Base-by-base conservation (phyloP, 2,888 invertebrate genomes). In the Pediacus dermestoides region DNA sequence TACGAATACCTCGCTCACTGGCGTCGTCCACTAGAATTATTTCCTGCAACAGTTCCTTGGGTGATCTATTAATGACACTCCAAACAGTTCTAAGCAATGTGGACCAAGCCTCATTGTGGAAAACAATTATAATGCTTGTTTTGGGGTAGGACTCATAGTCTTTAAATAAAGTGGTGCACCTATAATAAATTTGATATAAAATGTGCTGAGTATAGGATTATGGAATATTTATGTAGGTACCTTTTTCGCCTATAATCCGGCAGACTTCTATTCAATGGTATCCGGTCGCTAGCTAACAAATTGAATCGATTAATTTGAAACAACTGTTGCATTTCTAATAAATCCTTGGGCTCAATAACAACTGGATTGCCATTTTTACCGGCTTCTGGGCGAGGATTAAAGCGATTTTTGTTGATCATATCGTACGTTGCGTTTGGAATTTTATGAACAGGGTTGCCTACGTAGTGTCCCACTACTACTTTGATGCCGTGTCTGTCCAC, bases 41-140 rank as follows among this genome's bases (percentile, higher is more conserved):
- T 71, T 93, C 92, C 53, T 80, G 73, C 7, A 99, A 68, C 25
- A 95, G 70, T 41, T 76, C 63, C 8, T 68, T 66, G 0, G 95
- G 94, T 1, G 96, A 92, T 50, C 95, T 76, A 62, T 86, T 81
- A 40, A 97, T 85, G 25, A 93, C 92, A 57, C 94, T 95, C 76
- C 91, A 89, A 14, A 97, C 85, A 1, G 96, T 97, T 36, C 99
- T 76, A 57, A 97, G 73, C 7, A 99, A 75, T 0, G 97, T 96
- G 2, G 96, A 95, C 93, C 94, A 97, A 0, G 97, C 97, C 71
- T 99, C 99, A 66, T 99, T 99, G 67, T 99, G 97, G 66, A 97
- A 97, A 1, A 97, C 95, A 50, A 99, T 93, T 34, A 99, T 86
- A 9, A 99, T 80, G 48, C 88, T 88, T 0, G 94, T 90, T 48